Evolutionary conservation across 2,797 vertebrate species (phyloP).

Genomic region (Pagetopsis macropterus): DNA sequence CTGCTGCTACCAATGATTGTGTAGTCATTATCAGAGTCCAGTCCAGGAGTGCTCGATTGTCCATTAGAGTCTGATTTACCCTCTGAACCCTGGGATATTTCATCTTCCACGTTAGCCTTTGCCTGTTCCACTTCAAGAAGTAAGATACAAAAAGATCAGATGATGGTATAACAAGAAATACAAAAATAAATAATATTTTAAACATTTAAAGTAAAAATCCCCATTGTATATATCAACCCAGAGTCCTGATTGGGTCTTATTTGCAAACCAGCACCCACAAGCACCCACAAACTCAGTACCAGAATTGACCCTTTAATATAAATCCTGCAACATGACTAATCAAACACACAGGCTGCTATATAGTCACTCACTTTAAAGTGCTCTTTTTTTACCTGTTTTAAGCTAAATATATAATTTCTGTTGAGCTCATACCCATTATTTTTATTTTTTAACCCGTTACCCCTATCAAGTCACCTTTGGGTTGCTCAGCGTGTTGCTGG

Average conservation of each 20-base stretch:
- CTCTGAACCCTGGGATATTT: constrained; percentile 68
- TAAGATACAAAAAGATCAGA: constrained; percentile 20
- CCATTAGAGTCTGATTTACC: constrained; percentile 67
- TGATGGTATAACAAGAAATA: constrained; percentile 10
- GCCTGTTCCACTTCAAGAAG: constrained; percentile 48
- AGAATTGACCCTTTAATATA: too few relatives aligned
- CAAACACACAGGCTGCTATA: too few relatives aligned
- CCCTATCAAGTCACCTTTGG: constrained; percentile 59
- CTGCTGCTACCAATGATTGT: constrained; percentile 77
- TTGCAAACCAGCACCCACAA: too few relatives aligned
- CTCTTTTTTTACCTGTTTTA: too few relatives aligned
- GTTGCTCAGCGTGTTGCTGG: constrained; percentile 32
- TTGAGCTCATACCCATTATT: too few relatives aligned
- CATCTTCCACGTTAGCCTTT: constrained; percentile 35
- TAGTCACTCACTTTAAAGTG: too few relatives aligned
- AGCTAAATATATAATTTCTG: too few relatives aligned
- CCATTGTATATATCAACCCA: neutral
- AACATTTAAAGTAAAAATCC: neutral
- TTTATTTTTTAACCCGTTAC: too few relatives aligned
- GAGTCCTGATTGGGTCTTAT: too few relatives aligned
- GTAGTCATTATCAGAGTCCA: constrained; percentile 77
- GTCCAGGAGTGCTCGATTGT: constrained; percentile 61
- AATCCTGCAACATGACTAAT: too few relatives aligned
- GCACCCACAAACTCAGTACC: too few relatives aligned
- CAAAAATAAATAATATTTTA: neutral